These are phyloP conservation scores for Papilio protenor DNA, from an alignment of 2,888 invertebrate species.

Conservation along the genomic window DNA sequence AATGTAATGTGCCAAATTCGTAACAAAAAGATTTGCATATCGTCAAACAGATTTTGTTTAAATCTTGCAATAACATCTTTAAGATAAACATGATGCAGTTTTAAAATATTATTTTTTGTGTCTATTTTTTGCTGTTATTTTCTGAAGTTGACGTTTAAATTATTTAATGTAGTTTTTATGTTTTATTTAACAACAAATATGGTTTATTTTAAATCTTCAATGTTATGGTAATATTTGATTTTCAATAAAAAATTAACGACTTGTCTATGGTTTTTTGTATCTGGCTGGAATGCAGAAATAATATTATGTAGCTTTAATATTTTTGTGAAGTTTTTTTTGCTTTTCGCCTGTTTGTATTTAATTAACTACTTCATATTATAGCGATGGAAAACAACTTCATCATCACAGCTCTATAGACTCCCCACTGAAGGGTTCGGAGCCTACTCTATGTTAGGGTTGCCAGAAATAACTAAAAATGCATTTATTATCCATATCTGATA, in stretches of 20 bases:
- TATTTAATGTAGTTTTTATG: neutral
- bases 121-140: neutral
- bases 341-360: neutral
- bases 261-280: conserved; percentile 18
- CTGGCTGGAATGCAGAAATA: neutral
- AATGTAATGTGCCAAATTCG: conserved; percentile 28
- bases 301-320: neutral
- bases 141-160: neutral
- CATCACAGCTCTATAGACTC: too few species aligned
- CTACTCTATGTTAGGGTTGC: too few species aligned
- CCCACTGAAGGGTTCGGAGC: too few species aligned
- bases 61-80: conserved; percentile 8
- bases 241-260: conserved; percentile 7
- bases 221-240: neutral
- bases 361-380: neutral
- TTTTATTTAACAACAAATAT: neutral
- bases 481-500: too few species aligned
- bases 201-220: neutral
- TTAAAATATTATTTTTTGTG: neutral
- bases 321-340: neutral
- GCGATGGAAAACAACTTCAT: neutral
- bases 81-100: conserved; percentile 20
- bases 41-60: conserved; percentile 16
- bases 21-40: conserved; percentile 22
- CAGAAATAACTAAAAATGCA: too few species aligned